Conservation (phyloP, 1,140 invertebrate genomes). For the Eumaeus atala region DNA sequence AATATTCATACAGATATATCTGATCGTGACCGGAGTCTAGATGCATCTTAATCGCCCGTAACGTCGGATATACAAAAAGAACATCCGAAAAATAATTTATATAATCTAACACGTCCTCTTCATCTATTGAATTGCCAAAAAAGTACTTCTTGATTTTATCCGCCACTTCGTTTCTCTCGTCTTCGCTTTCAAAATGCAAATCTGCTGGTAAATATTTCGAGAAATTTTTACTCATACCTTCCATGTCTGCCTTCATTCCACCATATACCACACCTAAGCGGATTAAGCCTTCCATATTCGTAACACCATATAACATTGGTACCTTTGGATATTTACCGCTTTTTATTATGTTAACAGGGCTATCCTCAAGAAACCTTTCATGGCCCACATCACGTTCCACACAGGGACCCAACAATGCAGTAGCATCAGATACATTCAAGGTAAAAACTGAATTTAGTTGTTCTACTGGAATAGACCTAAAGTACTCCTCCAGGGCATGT, state of each 20-base stretch:
- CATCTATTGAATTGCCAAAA: slow-evolving; percentile 32
- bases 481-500: slow-evolving; percentile 34
- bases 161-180: slow-evolving; percentile 32
- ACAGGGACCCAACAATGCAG: slow-evolving; percentile 31
- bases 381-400: slow-evolving; percentile 28
- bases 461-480: slow-evolving; percentile 12
- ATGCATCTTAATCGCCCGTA: slow-evolving; percentile 34
- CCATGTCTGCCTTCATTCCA: slow-evolving; percentile 24
- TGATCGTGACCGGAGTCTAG: slow-evolving; percentile 33
- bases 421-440: slow-evolving; percentile 22
- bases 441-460: slow-evolving; percentile 16
- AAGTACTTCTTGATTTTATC: slow-evolving; percentile 39
- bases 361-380: slow-evolving; percentile 32
- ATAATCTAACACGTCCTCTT: slow-evolving; percentile 30
- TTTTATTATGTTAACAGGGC: slow-evolving; percentile 36
- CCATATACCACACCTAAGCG: slow-evolving; percentile 25
- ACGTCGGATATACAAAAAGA: slow-evolving; percentile 30
- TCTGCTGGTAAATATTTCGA: slow-evolving; percentile 42
- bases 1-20: slow-evolving; percentile 46
- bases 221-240: slow-evolving; percentile 44
- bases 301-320: slow-evolving; percentile 36
- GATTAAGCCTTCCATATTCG: slow-evolving; percentile 37
- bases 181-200: slow-evolving; percentile 33
- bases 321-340: slow-evolving; percentile 30
- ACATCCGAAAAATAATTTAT: slow-evolving; percentile 44